Base-by-base conservation (phyloP, 2,888 invertebrate genomes). In the Dioctria linearis region DNA sequence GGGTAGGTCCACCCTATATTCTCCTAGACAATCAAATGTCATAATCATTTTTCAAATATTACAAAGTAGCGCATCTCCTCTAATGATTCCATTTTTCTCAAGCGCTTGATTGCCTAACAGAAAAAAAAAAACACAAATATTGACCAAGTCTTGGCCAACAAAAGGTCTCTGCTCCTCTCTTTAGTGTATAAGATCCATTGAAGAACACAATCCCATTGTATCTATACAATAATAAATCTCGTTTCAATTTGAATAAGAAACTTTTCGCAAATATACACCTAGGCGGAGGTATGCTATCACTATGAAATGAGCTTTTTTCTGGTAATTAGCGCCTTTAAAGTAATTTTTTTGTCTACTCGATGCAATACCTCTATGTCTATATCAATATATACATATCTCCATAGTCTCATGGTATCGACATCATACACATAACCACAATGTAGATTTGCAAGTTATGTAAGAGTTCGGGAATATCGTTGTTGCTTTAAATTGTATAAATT, bases 41-140 rank as follows among this genome's bases (percentile, higher is more conserved):
- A 76, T 63, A 76, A 76, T 63, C 46, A 39, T 54, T 63, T 51
- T 63, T 39, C 61, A 76, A 63, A 76, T 37, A 76, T 49, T 76
- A 46, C 76, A 76, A 76, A 76, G 76, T 76, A 76, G 63, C 76
- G 76, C 63, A 76, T 63, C 76, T 63, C 76, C 49, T 76, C 76
- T 76, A 76, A 76, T 76, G 63, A 76, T 39, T 61, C 63, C 49
- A 76, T 63, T 76, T 63, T 63, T 39, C 46, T 43, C 25, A 39
- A 49, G n/a, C 76, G 3, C 2, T 37, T n/a, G 63, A 9, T 76
- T 63, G 13, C 76, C 25, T 39, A 61, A 63, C 46, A 13, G 59
- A 61, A 43, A 42, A 42, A 3, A 75, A 63, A 63, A 63, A 63
- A 40, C 42, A 63, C 76, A 76, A 63, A 61, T 63, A 59, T 76